Base-by-base conservation (phyloP, 2,113 vertebrate genomes). In the Cryptotis parvus region DNA sequence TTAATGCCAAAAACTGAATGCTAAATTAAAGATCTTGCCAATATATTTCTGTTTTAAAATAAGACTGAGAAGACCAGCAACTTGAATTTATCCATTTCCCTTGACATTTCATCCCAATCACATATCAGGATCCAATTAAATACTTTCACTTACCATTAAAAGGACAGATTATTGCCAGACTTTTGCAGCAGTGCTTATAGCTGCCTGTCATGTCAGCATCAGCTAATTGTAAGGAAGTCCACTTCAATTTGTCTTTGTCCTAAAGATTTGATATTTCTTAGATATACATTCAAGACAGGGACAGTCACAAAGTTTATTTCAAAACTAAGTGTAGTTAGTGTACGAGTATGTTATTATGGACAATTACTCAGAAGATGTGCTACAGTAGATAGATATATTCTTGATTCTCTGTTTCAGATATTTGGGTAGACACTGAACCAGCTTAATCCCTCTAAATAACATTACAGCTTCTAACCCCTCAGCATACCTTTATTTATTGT, bases 121-220 rank as follows among this genome's bases (percentile, higher is more conserved):
- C 88, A 82, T 90, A 52, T 92, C 83, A 84, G 84, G 27, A 92
- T 84, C 83, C 85, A 93, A 91, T 95, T 94, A 94, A 96, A 87
- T 72, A 68, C 63, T 92, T 92, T 95, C 94, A 84, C 86, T 95
- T 89, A 68, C 39, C 76, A 87, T 92, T 37, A 81, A 39, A 76
- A 66, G 72, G 80, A 89, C 81, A 43, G 80, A 95, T 94, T 87
- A 86, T 93, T 94, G 80, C 80, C 89, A 89, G 74, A 37, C 73
- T 80, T n/a, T 69, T 80, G 45, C 73, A 90, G 65, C 35, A 18
- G 4, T n/a, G 75, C 66, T 87, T 82, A 88, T 10, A 84, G 66
- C 70, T 49, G 58, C 75, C 90, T 90, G 90, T 91, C 66, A 91
- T 80, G 75, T 66, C 81, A 85, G 70, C n/a, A 72, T 72, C 92